Evolutionary conservation across 2,113 vertebrate genomes (phyloP), one percentile per base, ranked within the genome.

Genomic region (Pomatorhinus ruficollis): DNA sequence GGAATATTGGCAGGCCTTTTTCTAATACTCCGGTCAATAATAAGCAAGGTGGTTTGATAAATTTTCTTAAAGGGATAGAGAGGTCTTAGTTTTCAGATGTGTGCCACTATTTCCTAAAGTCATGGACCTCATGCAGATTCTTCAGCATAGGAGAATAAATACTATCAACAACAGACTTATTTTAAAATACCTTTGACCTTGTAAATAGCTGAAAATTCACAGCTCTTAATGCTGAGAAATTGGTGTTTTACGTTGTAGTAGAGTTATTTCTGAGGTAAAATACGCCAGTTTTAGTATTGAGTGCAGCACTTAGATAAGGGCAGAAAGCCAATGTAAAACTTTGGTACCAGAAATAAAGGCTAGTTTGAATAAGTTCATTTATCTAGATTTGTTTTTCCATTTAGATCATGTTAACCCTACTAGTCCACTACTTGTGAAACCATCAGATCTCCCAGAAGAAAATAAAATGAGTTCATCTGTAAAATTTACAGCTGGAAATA

Each of bases 391-490:
- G 85, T 70, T 94, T 96, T 96, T 69, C 70, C 39, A 54, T 82
- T 44, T 90, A 99, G 99, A 99, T 97, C 98, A 99, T 93, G 97
- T 98, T 90, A 99, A 99, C 96, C 99, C 99, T 14, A 99, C 99
- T 57, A 99, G 99, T 95, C 99, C 99, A 30, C 97, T 99, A 72
- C 98, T 99, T 95, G 97, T 98, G 77, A 99, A 99, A 95, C 98
- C 99, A 37, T 98, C 99, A 65, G 99, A 99, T 92, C 98, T 99
- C 94, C 98, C 98, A 11, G 99, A 99, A 97, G 99, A 99, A 97
- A 98, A 97, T 94, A 99, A 99, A 94, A 97, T 99, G 42, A 97
- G 98, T 84, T 96, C 99, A 69, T 98, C 99, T 70, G 98, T 99
- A 96, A 99, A 99, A 97, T 99, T 99, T 98, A 98, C 98, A 94